Base-by-base conservation (phyloP, 2,113 vertebrate species). In the Bagarius yarrelli region DNA sequence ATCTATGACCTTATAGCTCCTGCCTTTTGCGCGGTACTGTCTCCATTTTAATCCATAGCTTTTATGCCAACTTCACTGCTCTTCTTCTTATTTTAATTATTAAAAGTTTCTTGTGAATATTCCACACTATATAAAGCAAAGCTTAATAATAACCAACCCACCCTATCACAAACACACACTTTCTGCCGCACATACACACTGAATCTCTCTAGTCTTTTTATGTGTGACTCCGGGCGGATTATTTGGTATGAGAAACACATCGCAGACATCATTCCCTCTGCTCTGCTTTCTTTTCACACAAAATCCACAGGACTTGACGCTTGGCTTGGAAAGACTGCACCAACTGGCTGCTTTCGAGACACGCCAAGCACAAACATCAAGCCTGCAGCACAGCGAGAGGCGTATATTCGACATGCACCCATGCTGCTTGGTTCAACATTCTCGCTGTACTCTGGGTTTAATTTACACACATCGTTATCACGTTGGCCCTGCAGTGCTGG, bases 221-320 rank as follows among this genome's bases (percentile, higher is more conserved):
- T 78, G 71, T 78, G 59, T 86, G 78, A 83, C 81, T 86, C 55
- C 63, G 86, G 85, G 85, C 78, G 56, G 84, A 87, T 80, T 69
- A 70, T 76, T 87, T 87, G 83, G 79, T 87, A 87, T 87, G 84
- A 76, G 84, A 86, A 83, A 80, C 86, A 86, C 87, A 87, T 69
- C 77, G 82, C 63, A 80, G 53, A 84, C 72, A 84, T 23, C 44
- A 66, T 79, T 85, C 36, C 60, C 78, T 73, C 77, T 86, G 79
- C 47, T 86, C 79, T 80, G 79, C 79, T 84, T 83, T 86, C 87
- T 67, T 72, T 83, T 86, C 84, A 87, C 83, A 87, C 81, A 80
- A n/a, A 32, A 64, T 76, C 69, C 61, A 75, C 75, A 80, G 78
- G 85, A 78, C 78, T 70, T 80, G 77, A 77, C 71, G 76, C 76